Base-by-base conservation (phyloP, 2,113 vertebrate species). In the Rousettus leschenaultii region DNA sequence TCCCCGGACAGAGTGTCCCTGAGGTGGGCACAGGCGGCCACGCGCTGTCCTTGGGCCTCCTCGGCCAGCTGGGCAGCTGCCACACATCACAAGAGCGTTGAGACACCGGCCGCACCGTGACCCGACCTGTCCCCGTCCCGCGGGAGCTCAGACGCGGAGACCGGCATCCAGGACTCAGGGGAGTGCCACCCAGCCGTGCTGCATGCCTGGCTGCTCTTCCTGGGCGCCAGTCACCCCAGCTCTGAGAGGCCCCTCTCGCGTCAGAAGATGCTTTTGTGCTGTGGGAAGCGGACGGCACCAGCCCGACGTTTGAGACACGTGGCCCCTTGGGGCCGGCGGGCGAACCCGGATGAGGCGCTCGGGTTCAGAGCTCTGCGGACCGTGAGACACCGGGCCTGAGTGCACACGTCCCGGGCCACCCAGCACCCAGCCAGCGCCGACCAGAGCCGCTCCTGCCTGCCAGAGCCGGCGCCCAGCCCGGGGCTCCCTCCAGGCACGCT, bases 161-260 rank as follows among this genome's bases (percentile, higher is more conserved):
- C 51, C 65, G 21, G 14, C 2, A 24, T 48, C n/a, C 85, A 78
- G 59, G 97, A 97, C 98, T 96, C 85, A 96, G 63, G 63, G 87
- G 86, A 16, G 7, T 13, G 48, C 92, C 85, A 93, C 28, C 66
- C 96, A 79, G 6, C 21, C 75, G 18, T 35, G 83, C 68, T 97
- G 78, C 87, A 89, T 96, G 96, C 48, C 55, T 91, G 55, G 75
- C 3, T 22, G 55, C 55, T 48, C 45, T 13, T 48, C 55, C 21
- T 12, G 55, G 22, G 43, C 73, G 43, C 75, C 35, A 33, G 80
- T 33, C 40, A 86, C 78, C 84, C 45, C 28, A 94, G 73, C 55
- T 74, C 55, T 86, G 96, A 83, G 95, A 97, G 98, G 96, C 97
- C 87, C 22, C 93, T n/a, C 43, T 96, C 94, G 91, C 91, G 95